A percentile compares a stretch with the other conserved stretches of the same genome.
Evolutionary conservation across 2,888 invertebrate genomes (phyloP).

Genomic region (Habrosyne pyritoides): DNA sequence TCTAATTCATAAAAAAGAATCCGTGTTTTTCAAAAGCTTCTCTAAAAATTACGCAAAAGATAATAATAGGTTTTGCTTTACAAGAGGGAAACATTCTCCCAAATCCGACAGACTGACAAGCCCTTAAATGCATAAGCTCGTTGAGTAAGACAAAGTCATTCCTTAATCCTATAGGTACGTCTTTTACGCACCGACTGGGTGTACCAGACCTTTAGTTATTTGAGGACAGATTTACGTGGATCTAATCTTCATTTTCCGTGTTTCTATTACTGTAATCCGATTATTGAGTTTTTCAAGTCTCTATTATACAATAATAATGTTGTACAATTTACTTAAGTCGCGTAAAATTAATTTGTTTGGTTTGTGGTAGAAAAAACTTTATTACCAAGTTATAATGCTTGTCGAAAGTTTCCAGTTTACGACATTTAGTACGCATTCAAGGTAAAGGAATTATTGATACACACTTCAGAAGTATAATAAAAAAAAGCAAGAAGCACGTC

Average conservation of each 20-base stretch:
- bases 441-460: no score
- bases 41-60: background rate
- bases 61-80: constrained; percentile 31
- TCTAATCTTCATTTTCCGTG: constrained; percentile 54
- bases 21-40: background rate
- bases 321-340: background rate
- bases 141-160: constrained; percentile 67
- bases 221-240: constrained; percentile 60
- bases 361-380: no score
- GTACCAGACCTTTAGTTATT: constrained; percentile 54
- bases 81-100: constrained; percentile 28
- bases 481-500: no score
- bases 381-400: no score
- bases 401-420: no score
- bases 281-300: constrained; percentile 22
- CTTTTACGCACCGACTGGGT: constrained; percentile 52
- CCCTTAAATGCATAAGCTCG: constrained; percentile 53
- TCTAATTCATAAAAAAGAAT: background rate
- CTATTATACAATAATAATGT: background rate
- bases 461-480: no score
- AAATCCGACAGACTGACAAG: constrained; percentile 40
- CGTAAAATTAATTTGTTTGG: background rate
- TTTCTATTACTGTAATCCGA: constrained; percentile 35
- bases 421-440: no score
- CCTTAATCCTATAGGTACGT: constrained; percentile 57